Evolutionary conservation across 2,797 vertebrate species (phyloP), one percentile per base, ranked within the genome.

Genomic region (Aphelocoma californica): DNA sequence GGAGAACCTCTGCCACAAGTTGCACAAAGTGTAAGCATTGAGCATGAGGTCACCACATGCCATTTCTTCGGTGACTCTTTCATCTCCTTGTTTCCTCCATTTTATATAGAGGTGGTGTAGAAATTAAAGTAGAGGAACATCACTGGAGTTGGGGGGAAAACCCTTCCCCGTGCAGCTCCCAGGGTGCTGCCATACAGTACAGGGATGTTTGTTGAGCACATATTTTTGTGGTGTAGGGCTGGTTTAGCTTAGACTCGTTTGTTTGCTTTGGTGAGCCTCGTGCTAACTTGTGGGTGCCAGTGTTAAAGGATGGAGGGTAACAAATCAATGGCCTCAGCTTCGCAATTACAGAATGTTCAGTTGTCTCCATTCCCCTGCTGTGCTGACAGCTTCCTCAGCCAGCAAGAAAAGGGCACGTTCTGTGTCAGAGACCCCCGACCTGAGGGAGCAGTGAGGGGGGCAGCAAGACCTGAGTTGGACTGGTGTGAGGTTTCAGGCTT

Each of bases 131-230:
- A 40, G 28, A 45, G 47, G 40, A 86, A 26, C 10, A 23, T 54
- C 62, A 9, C 0, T 28, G 25, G 48, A 29, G 7, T 0, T 48
- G 6, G 8, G 29, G 18, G 12, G 7, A 1, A 25, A 38, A 3
- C 10, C 42, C 44, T 51, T 58, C 9, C 4, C 38, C 0, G 0
- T 65, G 69, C 66, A 69, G 3, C 29, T 56, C 36, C 67, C 0
- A 0, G 20, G 24, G n/a, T 19, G 1, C 31, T n/a, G 42, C 50
- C 4, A 0, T 44, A 13, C 2, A 1, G 57, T 29, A 65, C 4
- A 1, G 9, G 48, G 42, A 61, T 4, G 18, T 14, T 24, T 45
- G 26, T 8, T 13, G 40, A 67, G 45, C 60, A 66, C 38, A 21
- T 10, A 0, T 16, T 54, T 66, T 54, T 58, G 47, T 48, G 56